Evolutionary conservation across 2,797 vertebrate genomes (phyloP).

Genomic region (Crax fasciolata): DNA sequence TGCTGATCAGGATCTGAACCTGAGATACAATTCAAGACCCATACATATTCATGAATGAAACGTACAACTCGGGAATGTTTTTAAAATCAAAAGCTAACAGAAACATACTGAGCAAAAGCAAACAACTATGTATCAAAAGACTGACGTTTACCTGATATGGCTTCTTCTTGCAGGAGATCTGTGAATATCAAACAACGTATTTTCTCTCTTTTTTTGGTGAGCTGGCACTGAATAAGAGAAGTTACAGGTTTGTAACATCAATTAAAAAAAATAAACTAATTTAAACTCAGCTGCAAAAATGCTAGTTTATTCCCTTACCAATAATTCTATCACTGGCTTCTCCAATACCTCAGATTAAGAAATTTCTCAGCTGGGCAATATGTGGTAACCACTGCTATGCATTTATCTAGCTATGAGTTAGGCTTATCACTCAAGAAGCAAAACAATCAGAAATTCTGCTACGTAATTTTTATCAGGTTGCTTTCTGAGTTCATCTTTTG

Average conservation of each 20-base stretch:
- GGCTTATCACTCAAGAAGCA: background rate
- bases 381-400: background rate
- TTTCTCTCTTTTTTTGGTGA: slow-evolving; percentile 97
- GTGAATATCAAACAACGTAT: slow-evolving; percentile 96
- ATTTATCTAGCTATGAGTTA: background rate
- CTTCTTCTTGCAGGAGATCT: slow-evolving; percentile 98
- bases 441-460: background rate
- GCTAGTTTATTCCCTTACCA: background rate
- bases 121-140: background rate
- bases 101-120: background rate
- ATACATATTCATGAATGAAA: accelerated
- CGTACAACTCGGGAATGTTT: background rate
- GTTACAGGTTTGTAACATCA: background rate
- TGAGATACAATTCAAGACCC: background rate
- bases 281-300: background rate
- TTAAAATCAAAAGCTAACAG: background rate
- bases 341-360: background rate
- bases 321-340: background rate
- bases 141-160: slow-evolving; percentile 92
- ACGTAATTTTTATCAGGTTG: background rate
- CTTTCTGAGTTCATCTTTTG: background rate
- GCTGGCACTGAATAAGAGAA: slow-evolving; percentile 89
- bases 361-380: background rate
- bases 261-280: background rate
- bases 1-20: background rate